Conservation (phyloP, 2,888 invertebrate species). For the Oscheius sp. region DNA sequence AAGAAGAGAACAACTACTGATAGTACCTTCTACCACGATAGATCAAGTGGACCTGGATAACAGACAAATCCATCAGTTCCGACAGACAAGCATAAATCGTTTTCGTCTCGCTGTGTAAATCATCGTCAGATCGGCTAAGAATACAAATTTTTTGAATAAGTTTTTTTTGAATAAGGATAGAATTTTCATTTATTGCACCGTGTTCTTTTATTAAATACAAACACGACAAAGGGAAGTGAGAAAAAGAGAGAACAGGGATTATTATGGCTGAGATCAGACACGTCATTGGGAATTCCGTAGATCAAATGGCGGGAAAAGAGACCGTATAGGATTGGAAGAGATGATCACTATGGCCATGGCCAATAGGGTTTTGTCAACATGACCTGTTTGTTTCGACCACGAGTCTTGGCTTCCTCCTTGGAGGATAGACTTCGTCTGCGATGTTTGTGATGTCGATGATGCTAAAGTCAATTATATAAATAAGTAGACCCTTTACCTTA, state of each 20-base stretch:
- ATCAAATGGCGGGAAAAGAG: conserved; percentile 14
- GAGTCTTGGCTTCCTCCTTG: conserved; percentile 46
- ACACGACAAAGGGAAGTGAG: too few relatives aligned
- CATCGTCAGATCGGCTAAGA: too few relatives aligned
- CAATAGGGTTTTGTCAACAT: conserved; percentile 62
- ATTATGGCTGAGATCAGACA: conserved; percentile 28
- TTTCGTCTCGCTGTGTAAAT: too few relatives aligned
- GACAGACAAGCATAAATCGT: too few relatives aligned
- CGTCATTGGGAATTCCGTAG: conserved; percentile 29
- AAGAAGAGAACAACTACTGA: too few relatives aligned
- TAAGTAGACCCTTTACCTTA: conserved; percentile 16
- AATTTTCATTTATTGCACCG: conserved; percentile 12
- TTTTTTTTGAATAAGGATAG: not conserved
- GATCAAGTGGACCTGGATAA: too few relatives aligned
- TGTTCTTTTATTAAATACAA: conserved; percentile 7
- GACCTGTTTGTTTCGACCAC: conserved; percentile 53
- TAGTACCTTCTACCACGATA: too few relatives aligned
- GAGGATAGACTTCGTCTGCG: conserved; percentile 48
- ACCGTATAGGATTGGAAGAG: conserved; percentile 7
- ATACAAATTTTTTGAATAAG: not conserved
- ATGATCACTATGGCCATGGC: conserved; percentile 57
- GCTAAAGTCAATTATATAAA: conserved; percentile 37
- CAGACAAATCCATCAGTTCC: too few relatives aligned
- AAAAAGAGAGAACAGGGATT: not conserved
- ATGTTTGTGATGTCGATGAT: conserved; percentile 50